Evolutionary conservation across 1,140 invertebrate species (phyloP).

Genomic region (Palaemon carinicauda): DNA sequence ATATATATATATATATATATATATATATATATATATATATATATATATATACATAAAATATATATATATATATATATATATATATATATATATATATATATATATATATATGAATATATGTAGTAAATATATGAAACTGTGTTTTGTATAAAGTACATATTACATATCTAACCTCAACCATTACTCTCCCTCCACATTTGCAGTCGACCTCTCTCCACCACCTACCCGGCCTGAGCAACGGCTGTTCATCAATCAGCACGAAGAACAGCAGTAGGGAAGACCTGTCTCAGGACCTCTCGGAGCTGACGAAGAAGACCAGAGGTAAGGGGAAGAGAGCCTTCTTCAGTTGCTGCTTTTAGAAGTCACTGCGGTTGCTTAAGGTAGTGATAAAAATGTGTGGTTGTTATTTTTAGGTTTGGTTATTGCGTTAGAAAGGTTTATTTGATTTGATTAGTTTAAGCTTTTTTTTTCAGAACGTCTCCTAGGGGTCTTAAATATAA

Average conservation of each 20-base stretch:
- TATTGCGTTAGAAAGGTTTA: too few relatives aligned
- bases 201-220: slow-evolving; percentile 47
- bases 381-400: too few relatives aligned
- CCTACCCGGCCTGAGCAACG: slow-evolving; percentile 44
- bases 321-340: too few relatives aligned
- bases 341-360: neutral
- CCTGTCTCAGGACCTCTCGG: slow-evolving; percentile 8
- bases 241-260: slow-evolving; percentile 37
- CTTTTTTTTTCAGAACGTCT: too few relatives aligned
- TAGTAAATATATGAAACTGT: neutral
- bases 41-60: neutral
- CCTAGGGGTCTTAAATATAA: too few relatives aligned
- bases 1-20: neutral
- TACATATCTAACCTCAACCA: neutral
- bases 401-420: too few relatives aligned
- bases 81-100: neutral
- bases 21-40: neutral
- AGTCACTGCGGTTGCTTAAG: neutral
- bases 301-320: slow-evolving; percentile 18
- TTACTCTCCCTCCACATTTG: neutral
- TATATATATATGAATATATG: neutral
- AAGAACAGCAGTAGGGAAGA: slow-evolving; percentile 35
- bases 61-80: neutral
- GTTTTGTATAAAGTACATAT: neutral
- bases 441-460: too few relatives aligned